These are phyloP conservation scores for Amiota communis DNA, from an alignment of 2,888 invertebrate genomes.

Conservation along the genomic window DNA sequence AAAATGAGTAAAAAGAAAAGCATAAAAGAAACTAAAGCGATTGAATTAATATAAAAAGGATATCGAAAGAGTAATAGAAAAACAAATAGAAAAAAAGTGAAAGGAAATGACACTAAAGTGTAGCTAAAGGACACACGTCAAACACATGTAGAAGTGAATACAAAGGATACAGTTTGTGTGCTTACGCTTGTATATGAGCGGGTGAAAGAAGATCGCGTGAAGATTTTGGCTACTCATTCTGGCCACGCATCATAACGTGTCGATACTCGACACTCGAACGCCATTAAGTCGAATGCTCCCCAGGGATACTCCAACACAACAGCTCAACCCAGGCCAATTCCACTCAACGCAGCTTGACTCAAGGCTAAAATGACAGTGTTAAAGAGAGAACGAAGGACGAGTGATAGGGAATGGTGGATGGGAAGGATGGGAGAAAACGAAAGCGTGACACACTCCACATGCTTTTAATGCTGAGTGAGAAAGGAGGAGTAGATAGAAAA, in stretches of 20 bases:
- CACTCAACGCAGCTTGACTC: not conserved
- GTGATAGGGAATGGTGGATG: not conserved
- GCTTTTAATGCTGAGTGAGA: not conserved
- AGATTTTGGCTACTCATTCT: conserved; percentile 7
- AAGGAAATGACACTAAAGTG: not conserved
- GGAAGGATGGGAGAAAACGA: conserved; percentile 21
- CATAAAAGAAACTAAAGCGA: not conserved
- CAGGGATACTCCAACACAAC: conserved; percentile 53
- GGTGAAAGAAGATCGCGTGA: not conserved
- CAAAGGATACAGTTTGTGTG: not conserved
- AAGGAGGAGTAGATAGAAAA: conserved; percentile 34
- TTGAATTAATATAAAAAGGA: conserved; percentile 18
- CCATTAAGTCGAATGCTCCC: conserved; percentile 66
- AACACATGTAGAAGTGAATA: not conserved
- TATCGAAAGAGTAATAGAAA: not conserved
- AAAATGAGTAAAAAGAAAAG: not conserved
- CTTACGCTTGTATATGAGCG: not conserved
- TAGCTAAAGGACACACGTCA: not conserved
- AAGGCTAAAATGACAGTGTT: conserved; percentile 17
- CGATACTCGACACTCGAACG: conserved; percentile 56
- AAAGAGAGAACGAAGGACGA: not conserved
- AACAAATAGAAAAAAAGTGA: not conserved
- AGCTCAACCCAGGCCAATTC: conserved; percentile 17
- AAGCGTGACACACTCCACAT: not conserved
- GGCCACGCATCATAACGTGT: conserved; percentile 68